A percentile compares a stretch with the other conserved stretches of the same genome.
Conservation (phyloP, 2,888 invertebrate species). For the Cactoblastis cactorum region DNA sequence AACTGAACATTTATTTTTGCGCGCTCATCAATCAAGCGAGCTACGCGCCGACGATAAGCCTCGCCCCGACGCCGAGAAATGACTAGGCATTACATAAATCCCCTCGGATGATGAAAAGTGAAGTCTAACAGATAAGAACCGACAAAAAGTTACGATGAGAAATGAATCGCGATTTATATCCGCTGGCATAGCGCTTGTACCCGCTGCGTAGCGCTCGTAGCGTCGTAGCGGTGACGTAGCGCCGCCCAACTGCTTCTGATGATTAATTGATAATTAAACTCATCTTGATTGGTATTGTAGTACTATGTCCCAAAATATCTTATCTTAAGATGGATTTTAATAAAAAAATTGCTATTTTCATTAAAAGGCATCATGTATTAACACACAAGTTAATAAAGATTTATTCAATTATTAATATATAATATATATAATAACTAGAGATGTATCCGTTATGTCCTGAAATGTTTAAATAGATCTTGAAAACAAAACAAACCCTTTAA, state of each 20-base stretch:
- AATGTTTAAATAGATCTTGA: constrained; percentile 14
- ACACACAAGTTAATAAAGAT: background rate
- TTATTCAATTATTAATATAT: background rate
- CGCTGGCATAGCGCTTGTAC: constrained; percentile 43
- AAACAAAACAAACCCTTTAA: constrained; percentile 34
- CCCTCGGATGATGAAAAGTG: constrained; percentile 81
- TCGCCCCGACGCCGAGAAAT: constrained; percentile 80
- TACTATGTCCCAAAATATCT: constrained; percentile 25
- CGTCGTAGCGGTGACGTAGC: constrained; percentile 21
- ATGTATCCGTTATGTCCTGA: background rate
- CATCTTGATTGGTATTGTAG: constrained; percentile 13
- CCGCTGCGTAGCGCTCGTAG: constrained; percentile 21
- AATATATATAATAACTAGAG: background rate
- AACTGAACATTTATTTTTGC: constrained; percentile 81
- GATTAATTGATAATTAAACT: constrained; percentile 16
- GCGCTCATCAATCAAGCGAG: constrained; percentile 80
- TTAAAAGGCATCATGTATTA: background rate
- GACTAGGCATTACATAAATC: constrained; percentile 81
- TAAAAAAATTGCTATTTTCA: no score
- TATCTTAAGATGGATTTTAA: no score
- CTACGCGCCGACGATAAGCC: constrained; percentile 75
- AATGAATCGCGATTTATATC: constrained; percentile 80
- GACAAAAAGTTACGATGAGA: constrained; percentile 81
- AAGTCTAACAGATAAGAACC: constrained; percentile 81
- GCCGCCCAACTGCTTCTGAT: constrained; percentile 14